A percentile compares a stretch with the other conserved stretches of the same genome.
Conservation (phyloP, 2,113 vertebrate genomes). For the Gallinago media region DNA sequence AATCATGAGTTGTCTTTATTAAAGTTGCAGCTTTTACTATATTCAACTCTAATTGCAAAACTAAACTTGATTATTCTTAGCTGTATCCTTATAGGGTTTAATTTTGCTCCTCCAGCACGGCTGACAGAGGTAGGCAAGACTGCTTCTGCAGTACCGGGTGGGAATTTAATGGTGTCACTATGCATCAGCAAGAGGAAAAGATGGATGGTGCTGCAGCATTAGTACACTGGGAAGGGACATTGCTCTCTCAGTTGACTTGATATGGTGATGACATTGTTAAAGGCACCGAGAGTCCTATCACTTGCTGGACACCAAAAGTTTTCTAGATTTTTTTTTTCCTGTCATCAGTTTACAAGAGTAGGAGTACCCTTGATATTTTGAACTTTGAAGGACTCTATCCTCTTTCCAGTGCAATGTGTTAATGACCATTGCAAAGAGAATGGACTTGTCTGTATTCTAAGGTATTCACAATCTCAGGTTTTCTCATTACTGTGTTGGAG, state of each 20-base stretch:
- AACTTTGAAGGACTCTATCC: not conserved
- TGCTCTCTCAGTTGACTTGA: not conserved
- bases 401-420: not conserved
- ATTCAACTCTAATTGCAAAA: conserved; percentile 34
- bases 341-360: not conserved
- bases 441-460: not conserved
- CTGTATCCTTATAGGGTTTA: not conserved
- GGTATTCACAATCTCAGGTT: not conserved
- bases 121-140: not conserved
- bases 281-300: not conserved
- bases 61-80: conserved; percentile 27
- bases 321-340: not conserved
- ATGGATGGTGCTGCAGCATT: not conserved
- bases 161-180: not conserved
- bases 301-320: not conserved
- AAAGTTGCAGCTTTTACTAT: conserved; percentile 21
- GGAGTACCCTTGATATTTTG: not conserved
- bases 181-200: not conserved
- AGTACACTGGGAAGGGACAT: not conserved
- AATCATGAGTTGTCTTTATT: conserved; percentile 69
- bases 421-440: not conserved
- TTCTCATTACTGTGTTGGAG: not conserved
- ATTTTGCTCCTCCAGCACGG: not conserved
- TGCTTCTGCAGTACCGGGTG: not conserved
- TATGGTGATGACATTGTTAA: not conserved